Evolutionary conservation across 2,797 vertebrate species (phyloP), one percentile per base, ranked within the genome.

Genomic region (Limnodromus scolopaceus): DNA sequence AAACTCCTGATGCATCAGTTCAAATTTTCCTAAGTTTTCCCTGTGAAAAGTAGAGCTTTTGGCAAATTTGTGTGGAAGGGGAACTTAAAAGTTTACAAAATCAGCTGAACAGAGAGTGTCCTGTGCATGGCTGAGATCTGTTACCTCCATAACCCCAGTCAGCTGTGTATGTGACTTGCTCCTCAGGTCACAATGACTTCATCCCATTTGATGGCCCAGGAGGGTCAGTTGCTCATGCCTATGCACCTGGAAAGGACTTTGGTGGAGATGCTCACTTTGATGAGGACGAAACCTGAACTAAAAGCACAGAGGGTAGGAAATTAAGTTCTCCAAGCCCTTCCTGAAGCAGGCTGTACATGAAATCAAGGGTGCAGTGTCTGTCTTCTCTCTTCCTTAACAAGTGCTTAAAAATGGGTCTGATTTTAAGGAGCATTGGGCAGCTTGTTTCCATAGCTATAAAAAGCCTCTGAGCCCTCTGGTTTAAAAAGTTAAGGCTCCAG

Each of bases 211-310:
- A 98, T 12, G 98, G 98, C 27, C 98, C 98, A 51, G 94, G 97
- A 79, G 98, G 98, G 3, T 98, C 98, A 0, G 39, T 99, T 93
- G 98, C 98, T 84, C 98, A 98, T 34, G 98, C 98, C 49, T 99
- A 97, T 0, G 98, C 98, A 16, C 98, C 98, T 0, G 96, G 98
- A 19, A 91, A 91, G 25, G 98, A 96, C 4, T 68, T 97, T 4
- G 98, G 98, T 75, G 98, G 98, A 48, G 98, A 99, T 86, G 97
- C 98, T 10, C 98, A 98, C 89, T 99, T 99, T 5, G 98, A 99
- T 48, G 98, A 99, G 20, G 98, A 97, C 0, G 98, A 99, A 97
- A 86, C 32, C 3, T 99, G 98, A 98, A 98, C 98, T 16, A 98
- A 96, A 76, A 83, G 41, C 30, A 57, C 45, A 71, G 32, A 96